A percentile compares a stretch with the other conserved stretches of the same genome.
Evolutionary conservation across 2,888 invertebrate genomes (phyloP).

Genomic region (Uloborus plumipes): DNA sequence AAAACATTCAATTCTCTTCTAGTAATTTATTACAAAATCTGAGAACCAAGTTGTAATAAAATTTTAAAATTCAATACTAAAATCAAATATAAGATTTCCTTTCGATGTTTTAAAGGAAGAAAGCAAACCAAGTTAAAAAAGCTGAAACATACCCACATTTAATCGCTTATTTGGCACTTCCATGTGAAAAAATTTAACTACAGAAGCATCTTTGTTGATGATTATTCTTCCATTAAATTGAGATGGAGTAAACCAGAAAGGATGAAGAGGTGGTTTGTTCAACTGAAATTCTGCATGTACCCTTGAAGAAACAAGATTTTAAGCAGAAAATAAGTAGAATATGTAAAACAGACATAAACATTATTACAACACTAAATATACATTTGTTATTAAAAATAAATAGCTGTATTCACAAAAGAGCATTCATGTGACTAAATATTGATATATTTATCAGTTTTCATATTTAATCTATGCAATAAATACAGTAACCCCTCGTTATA

Average conservation of each 20-base stretch:
- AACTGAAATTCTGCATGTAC: conserved; percentile 64
- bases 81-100: too few relatives aligned
- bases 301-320: conserved; percentile 26
- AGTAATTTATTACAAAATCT: too few relatives aligned
- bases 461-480: too few relatives aligned
- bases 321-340: conserved; percentile 2
- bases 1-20: too few relatives aligned
- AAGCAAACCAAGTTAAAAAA: background rate
- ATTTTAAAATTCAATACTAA: too few relatives aligned
- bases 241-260: conserved; percentile 66
- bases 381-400: too few relatives aligned
- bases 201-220: conserved; percentile 55
- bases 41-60: too few relatives aligned
- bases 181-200: conserved; percentile 55
- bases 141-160: conserved; percentile 53
- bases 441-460: too few relatives aligned
- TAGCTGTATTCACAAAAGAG: too few relatives aligned
- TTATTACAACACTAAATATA: background rate
- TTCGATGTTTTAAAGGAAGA: background rate
- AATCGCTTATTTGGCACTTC: conserved; percentile 51
- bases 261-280: conserved; percentile 58
- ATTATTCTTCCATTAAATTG: conserved; percentile 60
- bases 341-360: background rate
- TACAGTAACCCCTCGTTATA: too few relatives aligned
- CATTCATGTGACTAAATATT: too few relatives aligned